Evolutionary conservation across 2,888 invertebrate species (phyloP).

Genomic region (Sylvicola cinctus): DNA sequence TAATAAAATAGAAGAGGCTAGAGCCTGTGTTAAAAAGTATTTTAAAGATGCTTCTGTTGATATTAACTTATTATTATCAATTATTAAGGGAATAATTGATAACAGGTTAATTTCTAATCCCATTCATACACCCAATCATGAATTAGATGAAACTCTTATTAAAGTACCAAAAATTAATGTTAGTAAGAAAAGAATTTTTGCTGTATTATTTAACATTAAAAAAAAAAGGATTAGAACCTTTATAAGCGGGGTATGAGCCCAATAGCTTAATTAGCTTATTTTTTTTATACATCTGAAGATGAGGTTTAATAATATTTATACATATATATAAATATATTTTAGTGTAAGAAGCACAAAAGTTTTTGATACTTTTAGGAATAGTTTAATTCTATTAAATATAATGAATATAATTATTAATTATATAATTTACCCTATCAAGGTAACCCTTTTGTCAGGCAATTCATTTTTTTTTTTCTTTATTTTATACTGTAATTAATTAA

Average conservation of each 20-base stretch:
- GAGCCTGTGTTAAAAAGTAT: constrained; percentile 36
- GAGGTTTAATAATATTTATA: too few species aligned
- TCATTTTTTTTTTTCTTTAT: too few species aligned
- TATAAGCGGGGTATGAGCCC: constrained; percentile 28
- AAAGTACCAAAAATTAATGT: constrained; percentile 27
- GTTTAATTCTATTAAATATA: constrained; percentile 38
- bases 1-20: constrained; percentile 33
- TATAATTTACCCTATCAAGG: background rate
- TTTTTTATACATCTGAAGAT: too few species aligned
- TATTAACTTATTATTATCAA: constrained; percentile 27
- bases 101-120: constrained; percentile 41
- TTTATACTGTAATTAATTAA: too few species aligned
- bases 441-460: too few species aligned
- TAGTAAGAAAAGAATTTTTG: constrained; percentile 31
- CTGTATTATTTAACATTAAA: constrained; percentile 28
- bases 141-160: constrained; percentile 28
- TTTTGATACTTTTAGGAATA: constrained; percentile 38
- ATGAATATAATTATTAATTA: background rate
- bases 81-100: constrained; percentile 36
- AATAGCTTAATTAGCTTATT: constrained; percentile 33
- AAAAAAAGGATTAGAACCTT: constrained; percentile 28
- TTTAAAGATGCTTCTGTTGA: constrained; percentile 34
- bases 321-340: too few species aligned
- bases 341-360: constrained; percentile 38
- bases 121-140: constrained; percentile 32